Evolutionary conservation across 92 coral and sea anemone species (phyloP), one percentile per base, ranked within the genome.

Genomic region (Virgularia gustaviana): DNA sequence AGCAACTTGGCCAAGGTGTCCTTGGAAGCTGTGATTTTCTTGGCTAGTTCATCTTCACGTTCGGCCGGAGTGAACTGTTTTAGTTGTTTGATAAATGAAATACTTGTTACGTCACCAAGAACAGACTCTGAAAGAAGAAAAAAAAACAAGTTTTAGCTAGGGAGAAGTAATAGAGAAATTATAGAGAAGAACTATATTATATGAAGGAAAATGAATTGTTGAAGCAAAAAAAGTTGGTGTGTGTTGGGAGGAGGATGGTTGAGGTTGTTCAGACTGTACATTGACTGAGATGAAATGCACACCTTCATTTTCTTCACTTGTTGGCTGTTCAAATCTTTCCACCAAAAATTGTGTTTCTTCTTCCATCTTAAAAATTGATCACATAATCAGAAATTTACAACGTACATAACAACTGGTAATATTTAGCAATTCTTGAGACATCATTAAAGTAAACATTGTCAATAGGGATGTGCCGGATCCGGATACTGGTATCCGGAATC

Each of bases 331-430:
- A 74, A 86, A 92, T 51, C 98, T 86, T 63, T 89, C 96, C 8
- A 87, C 73, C 65, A 92, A 73, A 32, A 83, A 82, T 51, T 87
- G 83, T 57, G 90, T 83, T 78, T 92, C 96, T 63, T 92, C 96
- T 52, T 92, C 98, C 81, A 92, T 85, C 96, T 92, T 27, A 10
- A 71, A 52, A 22, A 20, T 20, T 7, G 15, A 39, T 7, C 9
- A 7, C 7, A 7, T 39, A 39, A 7, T 7, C 15, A 7, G 15
- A 39, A 7, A 15, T 39, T 7, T 15, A 39, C 45, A 8, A 39
- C 15, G 8, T 39, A 39, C 45, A 8, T 39, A 39, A 15, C n/a
- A n/a, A n/a, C n/a, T n/a, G n/a, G n/a, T n/a, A n/a, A n/a, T n/a
- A n/a, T n/a, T n/a, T n/a, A n/a, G n/a, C n/a, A n/a, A n/a, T n/a